Base-by-base conservation (phyloP, 1,140 invertebrate genomes). In the Aethina tumida region DNA sequence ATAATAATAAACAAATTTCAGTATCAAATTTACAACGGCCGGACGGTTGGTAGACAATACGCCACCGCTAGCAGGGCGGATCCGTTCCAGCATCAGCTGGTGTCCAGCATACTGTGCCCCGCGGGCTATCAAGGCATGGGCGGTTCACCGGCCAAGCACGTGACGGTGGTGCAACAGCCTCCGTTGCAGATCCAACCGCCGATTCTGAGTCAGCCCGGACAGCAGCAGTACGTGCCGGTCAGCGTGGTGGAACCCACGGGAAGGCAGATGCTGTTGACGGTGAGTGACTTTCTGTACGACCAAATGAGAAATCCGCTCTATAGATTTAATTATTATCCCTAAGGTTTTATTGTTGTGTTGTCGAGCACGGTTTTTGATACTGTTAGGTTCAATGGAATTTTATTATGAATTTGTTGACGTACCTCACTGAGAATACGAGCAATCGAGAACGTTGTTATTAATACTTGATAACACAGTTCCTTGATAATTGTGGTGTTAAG, bases 71-170 rank as follows among this genome's bases (percentile, higher is more conserved):
- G 65, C 65, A 44, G 68, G 55, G 41, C 59, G n/a, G 80, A 85
- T 60, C 76, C 77, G 42, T 87, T 90, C 63, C 81, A 81, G 53
- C 84, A 87, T 58, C 86, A 89, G 55, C 65, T 94, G 46, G 87
- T 94, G 8, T 89, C 89, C 4, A 91, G 90, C 25, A 88, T 95
- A 48, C 67, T 92, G n/a, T 92, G 87, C 62, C 86, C 85, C 49
- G 70, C 74, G 16, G 60, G 66, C n/a, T 92, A 91, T 58, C 88
- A 91, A 66, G 80, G 81, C 6, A 77, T 87, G 69, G 66, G 79
- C 39, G 79, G 79, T 39, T 84, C 83, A 47, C 77, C 79, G 49
- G 81, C 87, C 16, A 92, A 94, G 62, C 88, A 91, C 55, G 79
- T 93, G 15, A 85, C 92, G 13, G 88, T 93, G 19, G 84, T 86